Evolutionary conservation across 1,140 invertebrate genomes (phyloP), one percentile per base, ranked within the genome.

Genomic region (Mesaphorura yosii): DNA sequence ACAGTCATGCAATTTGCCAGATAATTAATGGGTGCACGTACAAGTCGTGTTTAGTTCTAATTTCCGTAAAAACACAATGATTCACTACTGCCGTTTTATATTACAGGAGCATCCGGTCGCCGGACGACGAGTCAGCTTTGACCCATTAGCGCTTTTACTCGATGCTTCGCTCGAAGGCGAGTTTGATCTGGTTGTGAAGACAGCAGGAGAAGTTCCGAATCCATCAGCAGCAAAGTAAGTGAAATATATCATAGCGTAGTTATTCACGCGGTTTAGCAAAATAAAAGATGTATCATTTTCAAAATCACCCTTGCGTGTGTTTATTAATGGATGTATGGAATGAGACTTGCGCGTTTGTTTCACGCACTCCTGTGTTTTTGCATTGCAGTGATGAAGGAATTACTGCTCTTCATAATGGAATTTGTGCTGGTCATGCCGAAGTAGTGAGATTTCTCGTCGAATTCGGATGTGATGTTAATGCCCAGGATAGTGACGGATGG

Each of bases 91-190:
- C n/a, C n/a, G 6, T 17, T 34, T 34, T 34, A 10, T 34, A 10
- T 39, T 50, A 23, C 39, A 62, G 60, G 60, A 62, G 17, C 53
- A 59, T 45, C 12, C 41, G 19, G 39, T 54, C 17, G 15, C 51
- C 22, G 57, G 53, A 17, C 56, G 87, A 58, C 72, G 90, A 59
- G 94, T 98, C 10, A 94, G 89, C 68, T 98, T 98, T 68, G 94
- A 98, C 76, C 94, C 95, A 10, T 74, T 98, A 48, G 94, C 95
- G 2, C 74, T 99, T 23, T 66, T 80, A 3, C 72, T 98, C 10
- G 95, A 99, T 71, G 95, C 94, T 23, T 94, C 94, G 63, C 75
- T 98, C 41, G 95, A 98, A 72, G 95, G 95, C 25, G 94, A 99
- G 72, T 75, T 98, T 58, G 94, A 98, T 66, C 75, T 98, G 42